Evolutionary conservation across 2,797 vertebrate genomes (phyloP), one percentile per base, ranked within the genome.

Genomic region (Pyrocephalus nanus): DNA sequence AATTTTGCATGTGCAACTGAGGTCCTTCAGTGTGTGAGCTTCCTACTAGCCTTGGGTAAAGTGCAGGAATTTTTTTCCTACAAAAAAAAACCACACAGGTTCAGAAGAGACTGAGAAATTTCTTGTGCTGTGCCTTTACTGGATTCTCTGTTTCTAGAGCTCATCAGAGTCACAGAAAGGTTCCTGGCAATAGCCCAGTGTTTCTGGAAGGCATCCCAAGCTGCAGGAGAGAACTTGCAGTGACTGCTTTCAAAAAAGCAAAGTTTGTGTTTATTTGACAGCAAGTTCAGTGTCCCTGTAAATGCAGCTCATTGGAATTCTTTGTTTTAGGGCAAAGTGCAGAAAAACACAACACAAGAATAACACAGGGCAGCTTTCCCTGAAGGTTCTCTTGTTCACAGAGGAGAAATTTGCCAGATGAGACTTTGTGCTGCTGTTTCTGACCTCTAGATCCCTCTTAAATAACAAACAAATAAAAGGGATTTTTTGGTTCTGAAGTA

Each of bases 301-400:
- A 85, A 61, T 42, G 29, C 42, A 38, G 64, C 58, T 86, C 30
- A 8, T 58, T 48, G 53, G 34, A 84, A 74, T 95, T 71, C 72
- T 89, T 91, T 74, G 76, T 27, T 95, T 91, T 27, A 23, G 86
- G 62, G 45, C 42, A 69, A 73, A 84, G 77, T 64, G 73, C 71
- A 67, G 43, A 62, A 67, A 76, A 86, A 38, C 29, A 74, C 50
- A 45, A 8, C 21, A 4, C 15, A 12, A 61, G 50, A 78, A 88
- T 87, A 71, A 92, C 92, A 29, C 14, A 62, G 67, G n/a, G 67
- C 74, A 69, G 62, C 54, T 81, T 91, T 92, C 50, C 93, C 78
- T 61, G 51, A 22, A 85, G 93, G 70, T 15, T 88, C 27, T 0
- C 32, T 58, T 57, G 23, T 75, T 75, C 13, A 14, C 66, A 12